These are phyloP conservation scores for Aleiodes sp. DNA, from an alignment of 1,140 invertebrate genomes.

Conservation along the genomic window DNA sequence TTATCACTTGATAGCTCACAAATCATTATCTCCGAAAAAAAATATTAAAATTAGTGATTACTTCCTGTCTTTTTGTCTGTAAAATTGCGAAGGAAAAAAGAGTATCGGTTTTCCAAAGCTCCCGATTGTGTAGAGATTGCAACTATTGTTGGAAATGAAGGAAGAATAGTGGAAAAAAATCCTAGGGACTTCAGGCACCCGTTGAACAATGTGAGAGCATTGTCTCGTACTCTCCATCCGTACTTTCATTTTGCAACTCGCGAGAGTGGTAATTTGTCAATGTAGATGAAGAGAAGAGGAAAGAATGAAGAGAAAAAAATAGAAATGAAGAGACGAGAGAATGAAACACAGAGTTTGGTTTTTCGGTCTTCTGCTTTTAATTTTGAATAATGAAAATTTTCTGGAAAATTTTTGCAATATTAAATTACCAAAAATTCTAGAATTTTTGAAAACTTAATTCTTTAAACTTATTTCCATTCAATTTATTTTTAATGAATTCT, in stretches of 20 bases:
- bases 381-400: too few relatives aligned
- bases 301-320: too few relatives aligned
- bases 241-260: constrained; percentile 4
- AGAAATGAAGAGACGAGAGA: too few relatives aligned
- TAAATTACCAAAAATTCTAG: too few relatives aligned
- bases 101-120: background rate
- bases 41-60: background rate
- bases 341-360: too few relatives aligned
- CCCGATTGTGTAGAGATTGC: background rate
- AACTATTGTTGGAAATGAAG: background rate
- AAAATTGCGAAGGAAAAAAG: too few relatives aligned
- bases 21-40: background rate
- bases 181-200: background rate
- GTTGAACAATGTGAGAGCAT: background rate
- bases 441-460: too few relatives aligned
- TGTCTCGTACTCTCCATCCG: background rate
- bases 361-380: too few relatives aligned
- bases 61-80: background rate
- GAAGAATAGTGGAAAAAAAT: background rate
- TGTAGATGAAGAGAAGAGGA: too few relatives aligned
- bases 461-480: too few relatives aligned
- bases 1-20: background rate
- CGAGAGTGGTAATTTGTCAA: background rate
- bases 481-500: too few relatives aligned
- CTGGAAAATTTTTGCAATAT: too few relatives aligned